phyloP scores from a whole-genome alignment of 2,888 invertebrate genomes.

The Strigamia transsilvanica region DNA sequence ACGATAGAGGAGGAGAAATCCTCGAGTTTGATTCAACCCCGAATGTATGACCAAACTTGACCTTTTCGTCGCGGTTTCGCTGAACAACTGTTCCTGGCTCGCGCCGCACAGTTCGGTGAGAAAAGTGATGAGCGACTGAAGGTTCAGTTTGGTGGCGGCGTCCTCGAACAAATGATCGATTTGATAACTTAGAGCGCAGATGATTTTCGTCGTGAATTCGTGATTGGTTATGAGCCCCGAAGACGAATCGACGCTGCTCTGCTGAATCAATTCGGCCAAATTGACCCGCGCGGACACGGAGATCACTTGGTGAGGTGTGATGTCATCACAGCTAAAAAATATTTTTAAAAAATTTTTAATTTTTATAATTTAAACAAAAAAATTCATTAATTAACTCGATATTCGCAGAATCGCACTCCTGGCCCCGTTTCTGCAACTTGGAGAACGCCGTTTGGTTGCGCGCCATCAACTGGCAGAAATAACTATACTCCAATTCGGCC shows the following conservation, averaged over 20 bases:
- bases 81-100: conserved; percentile 79
- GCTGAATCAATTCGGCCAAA: conserved; percentile 74
- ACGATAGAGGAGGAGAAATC: conserved; percentile 71
- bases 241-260: conserved; percentile 69
- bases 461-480: conserved; percentile 81
- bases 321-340: neutral
- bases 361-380: no score
- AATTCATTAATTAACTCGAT: no score
- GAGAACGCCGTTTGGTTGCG: neutral
- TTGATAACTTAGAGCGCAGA: conserved; percentile 87
- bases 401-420: neutral
- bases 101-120: conserved; percentile 82
- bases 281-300: conserved; percentile 65
- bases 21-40: conserved; percentile 44
- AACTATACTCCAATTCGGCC: conserved; percentile 86
- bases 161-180: conserved; percentile 90
- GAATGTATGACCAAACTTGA: conserved; percentile 56
- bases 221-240: conserved; percentile 68
- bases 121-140: conserved; percentile 84
- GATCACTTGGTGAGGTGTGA: neutral
- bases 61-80: conserved; percentile 60
- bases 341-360: neutral
- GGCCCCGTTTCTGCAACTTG: conserved; percentile 20
- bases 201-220: conserved; percentile 84
- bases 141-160: conserved; percentile 84